A percentile compares a stretch with the other conserved stretches of the same genome.
Conservation (phyloP, 2,888 invertebrate species). For the Buathra laborator region DNA sequence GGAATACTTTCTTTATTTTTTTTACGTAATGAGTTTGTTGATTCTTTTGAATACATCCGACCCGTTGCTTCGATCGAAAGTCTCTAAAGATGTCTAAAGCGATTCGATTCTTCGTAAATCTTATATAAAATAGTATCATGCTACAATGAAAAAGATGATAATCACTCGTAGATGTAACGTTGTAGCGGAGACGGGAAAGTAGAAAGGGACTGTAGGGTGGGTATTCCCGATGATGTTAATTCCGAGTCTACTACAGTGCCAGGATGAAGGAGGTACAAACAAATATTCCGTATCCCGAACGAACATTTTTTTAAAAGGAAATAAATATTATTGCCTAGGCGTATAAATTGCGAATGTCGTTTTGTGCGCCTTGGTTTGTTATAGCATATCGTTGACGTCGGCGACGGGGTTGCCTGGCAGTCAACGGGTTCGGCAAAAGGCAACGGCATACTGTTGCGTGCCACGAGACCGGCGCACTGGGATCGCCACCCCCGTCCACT, state of each 20-base stretch:
- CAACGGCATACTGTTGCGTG: slow-evolving; percentile 42
- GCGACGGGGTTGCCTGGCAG: slow-evolving; percentile 13
- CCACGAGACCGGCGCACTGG: slow-evolving; percentile 37
- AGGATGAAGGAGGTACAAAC: slow-evolving; percentile 39
- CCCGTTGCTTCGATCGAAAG: background rate
- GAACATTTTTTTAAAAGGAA: slow-evolving; percentile 28
- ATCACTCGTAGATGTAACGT: slow-evolving; percentile 31
- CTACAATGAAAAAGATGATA: slow-evolving; percentile 12
- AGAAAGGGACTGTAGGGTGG: background rate
- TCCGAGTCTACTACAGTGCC: slow-evolving; percentile 4
- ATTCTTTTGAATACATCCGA: too few species aligned
- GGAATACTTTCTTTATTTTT: too few species aligned
- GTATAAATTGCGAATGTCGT: slow-evolving; percentile 44
- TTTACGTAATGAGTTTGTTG: too few species aligned
- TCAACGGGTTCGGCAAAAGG: background rate
- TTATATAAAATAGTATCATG: background rate
- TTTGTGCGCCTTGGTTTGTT: background rate
- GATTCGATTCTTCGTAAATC: background rate
- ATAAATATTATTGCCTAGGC: slow-evolving; percentile 44
- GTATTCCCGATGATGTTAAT: slow-evolving; percentile 34
- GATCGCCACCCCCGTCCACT: slow-evolving; percentile 57
- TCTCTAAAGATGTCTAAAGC: background rate
- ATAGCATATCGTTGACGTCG: slow-evolving; percentile 2
- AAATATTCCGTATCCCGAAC: background rate
- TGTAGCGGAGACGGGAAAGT: background rate